Percentiles rank a stretch among this genome's conserved stretches.
Conservation (phyloP, 2,797 vertebrate species). For the Diceros bicornis region DNA sequence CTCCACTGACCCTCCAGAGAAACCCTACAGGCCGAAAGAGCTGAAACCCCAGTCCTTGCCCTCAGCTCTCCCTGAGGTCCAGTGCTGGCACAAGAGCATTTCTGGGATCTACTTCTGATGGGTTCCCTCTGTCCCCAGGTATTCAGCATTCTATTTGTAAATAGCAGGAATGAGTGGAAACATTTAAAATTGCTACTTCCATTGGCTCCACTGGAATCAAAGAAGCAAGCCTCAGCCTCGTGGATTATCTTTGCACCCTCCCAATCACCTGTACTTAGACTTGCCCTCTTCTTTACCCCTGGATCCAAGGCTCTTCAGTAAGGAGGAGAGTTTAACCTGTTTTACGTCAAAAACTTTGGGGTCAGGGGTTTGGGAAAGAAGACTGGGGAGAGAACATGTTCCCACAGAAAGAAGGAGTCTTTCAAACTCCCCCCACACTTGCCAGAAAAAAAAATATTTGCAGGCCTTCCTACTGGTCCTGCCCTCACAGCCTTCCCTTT, state of each 20-base stretch:
- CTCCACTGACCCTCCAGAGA: background rate
- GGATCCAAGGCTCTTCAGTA: background rate
- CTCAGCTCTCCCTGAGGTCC: background rate
- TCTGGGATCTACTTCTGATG: background rate
- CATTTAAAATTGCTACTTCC: background rate
- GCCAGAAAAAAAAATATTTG: background rate
- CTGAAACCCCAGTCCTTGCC: background rate
- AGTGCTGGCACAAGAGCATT: background rate
- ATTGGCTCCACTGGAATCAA: background rate
- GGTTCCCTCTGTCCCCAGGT: background rate
- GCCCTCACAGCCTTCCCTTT: background rate
- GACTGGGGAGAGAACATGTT: background rate
- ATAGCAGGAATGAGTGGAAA: background rate
- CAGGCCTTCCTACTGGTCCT: background rate
- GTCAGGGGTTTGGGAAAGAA: background rate
- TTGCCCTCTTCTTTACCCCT: background rate
- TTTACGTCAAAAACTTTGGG: background rate
- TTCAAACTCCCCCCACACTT: background rate
- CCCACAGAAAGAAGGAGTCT: background rate
- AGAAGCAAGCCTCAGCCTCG: background rate
- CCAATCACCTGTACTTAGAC: fast-evolving
- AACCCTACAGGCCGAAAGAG: background rate
- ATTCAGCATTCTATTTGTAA: background rate
- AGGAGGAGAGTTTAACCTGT: background rate
- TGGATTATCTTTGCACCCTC: background rate